These are phyloP conservation scores for Gallinago paraguaiae DNA, from an alignment of 2,113 vertebrate species.

Conservation along the genomic window DNA sequence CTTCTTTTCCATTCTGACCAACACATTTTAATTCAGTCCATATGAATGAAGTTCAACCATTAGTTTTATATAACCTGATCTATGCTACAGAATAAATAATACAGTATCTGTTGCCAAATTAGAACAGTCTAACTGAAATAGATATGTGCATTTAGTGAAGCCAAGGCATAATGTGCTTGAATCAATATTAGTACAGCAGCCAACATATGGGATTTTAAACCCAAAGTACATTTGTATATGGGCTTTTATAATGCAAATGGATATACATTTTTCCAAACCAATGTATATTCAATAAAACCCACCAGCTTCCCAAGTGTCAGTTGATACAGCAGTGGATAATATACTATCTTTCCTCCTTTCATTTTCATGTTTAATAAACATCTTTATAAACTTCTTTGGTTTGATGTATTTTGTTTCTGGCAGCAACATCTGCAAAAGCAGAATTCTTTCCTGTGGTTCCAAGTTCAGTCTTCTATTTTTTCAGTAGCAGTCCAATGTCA, in stretches of 20 bases:
- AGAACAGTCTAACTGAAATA: constrained; percentile 71
- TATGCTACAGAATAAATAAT: constrained; percentile 67
- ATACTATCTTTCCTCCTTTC: not conserved
- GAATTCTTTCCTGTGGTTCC: not conserved
- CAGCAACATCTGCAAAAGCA: not conserved
- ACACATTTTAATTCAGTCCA: constrained; percentile 71
- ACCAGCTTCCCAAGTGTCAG: constrained; percentile 48
- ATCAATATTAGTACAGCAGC: constrained; percentile 65
- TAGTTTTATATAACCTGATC: constrained; percentile 78
- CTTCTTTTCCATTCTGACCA: constrained; percentile 42
- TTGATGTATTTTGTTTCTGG: not conserved
- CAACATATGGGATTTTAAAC: constrained; percentile 71
- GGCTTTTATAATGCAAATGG: constrained; percentile 68
- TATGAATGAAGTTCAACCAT: constrained; percentile 73
- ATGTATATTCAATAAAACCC: constrained; percentile 53
- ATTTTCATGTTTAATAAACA: not conserved
- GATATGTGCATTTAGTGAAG: constrained; percentile 71
- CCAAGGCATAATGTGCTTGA: constrained; percentile 73
- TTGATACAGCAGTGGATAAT: constrained; percentile 42
- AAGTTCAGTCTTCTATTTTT: not conserved
- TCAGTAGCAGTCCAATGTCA: not conserved
- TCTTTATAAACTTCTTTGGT: not conserved
- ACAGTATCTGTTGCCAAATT: constrained; percentile 67
- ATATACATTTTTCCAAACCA: constrained; percentile 48
- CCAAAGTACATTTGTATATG: constrained; percentile 65